Conservation (phyloP, 2,797 vertebrate genomes). For the Enteromius paludinosus region DNA sequence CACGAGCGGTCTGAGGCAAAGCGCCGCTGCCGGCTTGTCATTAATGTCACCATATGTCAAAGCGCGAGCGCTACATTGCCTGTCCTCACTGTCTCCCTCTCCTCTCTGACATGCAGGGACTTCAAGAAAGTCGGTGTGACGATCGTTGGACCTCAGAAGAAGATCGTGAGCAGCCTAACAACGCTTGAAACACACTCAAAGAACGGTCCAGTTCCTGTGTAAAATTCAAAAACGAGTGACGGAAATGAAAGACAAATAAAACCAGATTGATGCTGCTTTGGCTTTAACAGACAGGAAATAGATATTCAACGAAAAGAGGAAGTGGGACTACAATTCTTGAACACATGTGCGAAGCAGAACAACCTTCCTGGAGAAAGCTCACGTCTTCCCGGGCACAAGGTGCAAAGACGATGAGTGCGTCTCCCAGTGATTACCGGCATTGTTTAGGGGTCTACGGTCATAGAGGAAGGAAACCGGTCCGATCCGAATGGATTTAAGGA, state of each 20-base stretch:
- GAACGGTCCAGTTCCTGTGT: constrained; percentile 94
- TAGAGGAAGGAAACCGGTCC: constrained; percentile 29
- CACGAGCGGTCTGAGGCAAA: constrained; percentile 62
- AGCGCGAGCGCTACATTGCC: constrained; percentile 58
- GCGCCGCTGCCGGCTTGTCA: constrained; percentile 64
- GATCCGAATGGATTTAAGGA: constrained; percentile 39
- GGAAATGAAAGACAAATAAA: constrained; percentile 30
- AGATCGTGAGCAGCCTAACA: constrained; percentile 96
- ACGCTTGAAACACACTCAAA: constrained; percentile 93
- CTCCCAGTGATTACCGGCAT: constrained; percentile 32
- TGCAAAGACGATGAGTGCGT: constrained; percentile 27
- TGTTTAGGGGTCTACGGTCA: constrained; percentile 23
- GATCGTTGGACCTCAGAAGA: constrained; percentile 94
- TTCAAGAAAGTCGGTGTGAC: constrained; percentile 95
- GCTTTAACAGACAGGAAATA: constrained; percentile 54
- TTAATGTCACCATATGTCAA: constrained; percentile 66
- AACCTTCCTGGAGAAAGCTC: constrained; percentile 44
- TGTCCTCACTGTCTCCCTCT: constrained; percentile 55
- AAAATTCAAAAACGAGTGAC: constrained; percentile 60
- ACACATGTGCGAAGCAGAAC: constrained; percentile 47
- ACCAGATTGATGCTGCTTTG: constrained; percentile 59
- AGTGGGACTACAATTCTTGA: constrained; percentile 41
- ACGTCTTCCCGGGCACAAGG: constrained; percentile 26
- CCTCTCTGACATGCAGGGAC: constrained; percentile 80
- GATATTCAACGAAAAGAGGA: constrained; percentile 45